These are phyloP conservation scores for Thereuonema tuberculata DNA, from an alignment of 1,140 invertebrate species.

Conservation along the genomic window DNA sequence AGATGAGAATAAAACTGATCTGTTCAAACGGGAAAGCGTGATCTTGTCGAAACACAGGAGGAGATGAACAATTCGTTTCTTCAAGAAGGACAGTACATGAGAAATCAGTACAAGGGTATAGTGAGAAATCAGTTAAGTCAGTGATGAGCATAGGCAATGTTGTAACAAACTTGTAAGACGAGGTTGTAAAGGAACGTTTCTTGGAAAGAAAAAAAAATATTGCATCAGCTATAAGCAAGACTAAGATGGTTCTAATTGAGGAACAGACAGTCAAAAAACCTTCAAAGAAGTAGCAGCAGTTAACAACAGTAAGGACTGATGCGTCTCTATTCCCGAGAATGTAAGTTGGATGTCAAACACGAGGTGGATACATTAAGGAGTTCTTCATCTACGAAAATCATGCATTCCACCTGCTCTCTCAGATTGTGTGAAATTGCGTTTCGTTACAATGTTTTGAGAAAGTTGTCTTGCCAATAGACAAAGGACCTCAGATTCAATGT, in stretches of 20 bases:
- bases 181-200: not conserved
- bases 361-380: not conserved
- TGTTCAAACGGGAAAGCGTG: not conserved
- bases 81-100: not conserved
- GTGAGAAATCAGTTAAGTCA: not conserved
- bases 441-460: not conserved
- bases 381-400: not conserved
- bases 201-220: not conserved
- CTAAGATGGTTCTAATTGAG: not conserved
- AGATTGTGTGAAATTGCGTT: not conserved
- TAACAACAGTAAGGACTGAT: not conserved
- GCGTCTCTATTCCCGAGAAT: too few relatives aligned
- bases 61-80: not conserved
- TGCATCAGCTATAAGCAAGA: not conserved
- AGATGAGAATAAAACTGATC: too few relatives aligned
- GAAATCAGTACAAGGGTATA: not conserved
- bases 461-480: not conserved
- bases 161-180: not conserved
- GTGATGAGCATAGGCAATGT: too few relatives aligned
- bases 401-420: not conserved
- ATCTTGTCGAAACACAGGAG: not conserved
- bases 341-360: too few relatives aligned
- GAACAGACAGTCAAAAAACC: not conserved
- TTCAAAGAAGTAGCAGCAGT: not conserved
- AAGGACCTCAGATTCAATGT: not conserved